Base-by-base conservation (phyloP, 2,888 invertebrate genomes). In the Drosophila cracens region DNA sequence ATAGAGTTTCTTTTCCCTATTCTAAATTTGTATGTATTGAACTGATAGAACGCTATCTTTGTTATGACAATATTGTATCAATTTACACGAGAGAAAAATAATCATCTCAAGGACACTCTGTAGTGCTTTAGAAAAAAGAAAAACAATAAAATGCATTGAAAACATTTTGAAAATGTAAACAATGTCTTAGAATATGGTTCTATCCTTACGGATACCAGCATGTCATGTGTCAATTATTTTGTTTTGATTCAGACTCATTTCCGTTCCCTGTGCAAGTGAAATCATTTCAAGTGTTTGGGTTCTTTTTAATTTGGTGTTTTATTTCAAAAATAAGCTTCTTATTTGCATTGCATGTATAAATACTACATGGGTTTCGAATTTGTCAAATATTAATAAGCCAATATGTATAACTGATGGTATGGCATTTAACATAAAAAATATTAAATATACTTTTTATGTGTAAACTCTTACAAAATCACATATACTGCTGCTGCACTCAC, bases 401-500 rank as follows among this genome's bases (percentile, higher is more conserved):
- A 74, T 64, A 40, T 18, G 34, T 2, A 49, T 58, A 59, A 59
- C 18, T 51, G 29, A 33, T 34, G 18, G 36, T 0, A 29, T 40
- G n/a, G 1, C n/a, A n/a, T 57, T 73, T 27, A 52, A 53, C 53
- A 29, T 48, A 43, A 16, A 40, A 62, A 63, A 61, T 65, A 68
- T 38, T 64, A 62, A 49, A 13, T 70, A 40, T 59, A 48, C 11
- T 63, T 69, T 66, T 74, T 52, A 40, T 70, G 18, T 76, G 68
- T 72, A 82, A 88, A 71, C 53, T 64, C 16, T 59, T 72, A 70
- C 64, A 78, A 89, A 84, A 85, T 85, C 90, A 89, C 88, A 85
- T 76, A 60, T 63, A 58, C 57, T 63, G 54, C 51, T 21, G 49
- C 65, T 38, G 58, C 66, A 56, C 36, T 43, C 49, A 36, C 52